Evolutionary conservation across 2,797 vertebrate genomes (phyloP).

Genomic region (Carcharodon carcharias): DNA sequence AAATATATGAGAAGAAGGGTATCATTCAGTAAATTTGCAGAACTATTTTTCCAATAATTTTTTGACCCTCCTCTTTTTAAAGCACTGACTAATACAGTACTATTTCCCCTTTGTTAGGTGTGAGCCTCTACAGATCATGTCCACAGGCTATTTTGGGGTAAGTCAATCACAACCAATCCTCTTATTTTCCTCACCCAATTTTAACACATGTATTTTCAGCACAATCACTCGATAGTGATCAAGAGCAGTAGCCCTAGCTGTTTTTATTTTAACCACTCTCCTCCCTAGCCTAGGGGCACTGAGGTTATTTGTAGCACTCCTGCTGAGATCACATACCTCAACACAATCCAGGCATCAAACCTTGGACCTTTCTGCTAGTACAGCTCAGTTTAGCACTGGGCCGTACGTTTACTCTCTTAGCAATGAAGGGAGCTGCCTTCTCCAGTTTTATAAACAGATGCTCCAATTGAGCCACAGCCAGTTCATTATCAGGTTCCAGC

Average conservation of each 20-base stretch:
- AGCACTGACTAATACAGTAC: not conserved
- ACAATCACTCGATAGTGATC: not conserved
- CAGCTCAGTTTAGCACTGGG: not conserved
- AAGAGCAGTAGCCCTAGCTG: not conserved
- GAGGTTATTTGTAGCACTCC: not conserved
- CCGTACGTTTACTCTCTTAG: not conserved
- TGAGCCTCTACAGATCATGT: not conserved
- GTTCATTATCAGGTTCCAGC: not conserved
- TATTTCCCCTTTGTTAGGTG: not conserved
- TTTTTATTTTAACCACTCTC: not conserved
- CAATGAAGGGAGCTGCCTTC: not conserved
- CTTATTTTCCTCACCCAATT: not conserved
- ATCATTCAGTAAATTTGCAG: not conserved
- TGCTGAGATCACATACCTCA: not conserved
- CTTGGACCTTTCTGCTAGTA: not conserved
- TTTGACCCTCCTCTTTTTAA: not conserved
- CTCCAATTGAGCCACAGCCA: not conserved
- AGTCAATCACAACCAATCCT: not conserved
- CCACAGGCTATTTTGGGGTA: not conserved
- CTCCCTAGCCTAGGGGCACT: not conserved
- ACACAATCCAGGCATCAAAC: not conserved
- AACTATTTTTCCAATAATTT: not conserved
- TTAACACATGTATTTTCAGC: not conserved
- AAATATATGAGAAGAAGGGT: not conserved
- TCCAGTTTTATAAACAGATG: not conserved